Evolutionary conservation across 2,888 invertebrate genomes (phyloP), one percentile per base, ranked within the genome.

Genomic region (Erynnis tages): DNA sequence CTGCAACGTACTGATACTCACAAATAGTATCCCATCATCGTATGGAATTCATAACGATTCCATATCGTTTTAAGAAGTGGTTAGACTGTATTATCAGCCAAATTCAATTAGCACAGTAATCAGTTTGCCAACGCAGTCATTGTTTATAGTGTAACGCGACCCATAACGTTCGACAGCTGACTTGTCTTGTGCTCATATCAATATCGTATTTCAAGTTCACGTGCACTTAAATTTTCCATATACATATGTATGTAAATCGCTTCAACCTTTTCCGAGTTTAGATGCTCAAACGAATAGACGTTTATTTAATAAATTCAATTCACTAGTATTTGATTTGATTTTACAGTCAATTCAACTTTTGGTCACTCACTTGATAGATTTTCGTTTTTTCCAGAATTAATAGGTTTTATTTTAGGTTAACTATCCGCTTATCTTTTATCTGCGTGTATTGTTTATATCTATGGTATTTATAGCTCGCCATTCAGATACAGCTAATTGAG

Each of bases 371-470:
- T n/a, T n/a, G n/a, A n/a, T n/a, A n/a, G n/a, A n/a, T n/a, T n/a
- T n/a, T n/a, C n/a, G n/a, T n/a, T 35, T n/a, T 11, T 32, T 35
- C 13, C 5, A 32, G 8, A 34, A 19, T 14, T 21, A 32, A 32
- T 6, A 11, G 16, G 11, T 11, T 11, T 17, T 1, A 14, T 30
- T 40, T 38, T 40, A 30, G 23, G 30, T 38, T 40, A 30, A 13
- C 14, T 48, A 40, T 32, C 38, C 38, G 21, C 38, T 29, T 23
- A 14, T 35, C 16, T 25, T 37, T 30, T 40, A 30, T 48, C 17
- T 38, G 3, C 11, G 23, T 23, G 21, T 48, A 48, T 40, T 40
- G 48, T 48, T 44, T 14, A 13, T n/a, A 23, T 48, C 38, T 37
- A 11, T 27, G n/a, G 8, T 16, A 34, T 16, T 13, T 21, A 30